Evolutionary conservation across 2,888 invertebrate genomes (phyloP).

Genomic region (Sphaeridia pumilis): DNA sequence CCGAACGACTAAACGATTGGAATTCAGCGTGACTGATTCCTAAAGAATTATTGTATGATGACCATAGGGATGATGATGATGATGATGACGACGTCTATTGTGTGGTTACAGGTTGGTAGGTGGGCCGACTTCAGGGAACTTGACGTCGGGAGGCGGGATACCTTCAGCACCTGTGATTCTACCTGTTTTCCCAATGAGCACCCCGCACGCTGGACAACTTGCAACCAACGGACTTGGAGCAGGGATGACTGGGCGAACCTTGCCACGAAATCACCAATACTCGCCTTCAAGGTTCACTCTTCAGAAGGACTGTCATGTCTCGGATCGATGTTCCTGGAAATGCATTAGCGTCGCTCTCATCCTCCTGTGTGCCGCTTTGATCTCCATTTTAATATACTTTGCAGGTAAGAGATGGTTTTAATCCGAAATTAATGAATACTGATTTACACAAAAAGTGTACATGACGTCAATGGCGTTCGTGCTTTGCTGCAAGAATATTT

Average conservation of each 20-base stretch:
- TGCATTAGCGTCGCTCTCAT: slow-evolving; percentile 89
- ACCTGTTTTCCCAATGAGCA: slow-evolving; percentile 73
- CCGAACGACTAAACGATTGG: no score
- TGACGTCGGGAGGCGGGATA: slow-evolving; percentile 23
- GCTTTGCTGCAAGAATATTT: no score
- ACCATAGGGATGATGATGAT: no score
- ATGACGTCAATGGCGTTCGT: no score
- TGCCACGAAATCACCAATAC: slow-evolving; percentile 65
- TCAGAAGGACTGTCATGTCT: slow-evolving; percentile 72
- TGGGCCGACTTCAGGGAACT: slow-evolving; percentile 31
- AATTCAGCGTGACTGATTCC: no score
- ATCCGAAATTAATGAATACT: no score
- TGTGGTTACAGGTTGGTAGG: slow-evolving; percentile 34
- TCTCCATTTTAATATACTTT: slow-evolving; percentile 89
- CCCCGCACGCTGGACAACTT: slow-evolving; percentile 47
- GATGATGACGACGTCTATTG: slow-evolving; percentile 3
- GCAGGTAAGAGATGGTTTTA: slow-evolving; percentile 81
- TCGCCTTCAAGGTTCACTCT: slow-evolving; percentile 88
- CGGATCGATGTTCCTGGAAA: slow-evolving; percentile 88
- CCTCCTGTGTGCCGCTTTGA: slow-evolving; percentile 74
- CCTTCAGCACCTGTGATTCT: slow-evolving; percentile 58
- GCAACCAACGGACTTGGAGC: slow-evolving; percentile 51
- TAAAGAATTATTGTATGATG: no score
- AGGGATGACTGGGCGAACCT: slow-evolving; percentile 36
- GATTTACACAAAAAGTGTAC: no score